These are phyloP conservation scores for Rhodeus uyekii DNA, from an alignment of 2,797 vertebrate species.

Conservation along the genomic window DNA sequence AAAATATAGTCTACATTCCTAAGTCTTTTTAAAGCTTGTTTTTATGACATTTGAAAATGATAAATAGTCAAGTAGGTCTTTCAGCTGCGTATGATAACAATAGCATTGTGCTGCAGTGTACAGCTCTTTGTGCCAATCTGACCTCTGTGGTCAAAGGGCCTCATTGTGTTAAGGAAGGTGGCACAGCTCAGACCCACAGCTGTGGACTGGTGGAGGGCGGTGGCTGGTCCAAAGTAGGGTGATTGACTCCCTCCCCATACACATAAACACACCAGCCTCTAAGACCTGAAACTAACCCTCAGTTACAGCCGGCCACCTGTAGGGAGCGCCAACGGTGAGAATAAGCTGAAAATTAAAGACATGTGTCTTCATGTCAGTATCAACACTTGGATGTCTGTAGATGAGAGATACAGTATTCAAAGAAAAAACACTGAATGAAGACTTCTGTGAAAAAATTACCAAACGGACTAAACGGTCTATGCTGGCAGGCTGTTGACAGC, in stretches of 20 bases:
- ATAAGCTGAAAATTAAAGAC: conserved; percentile 27
- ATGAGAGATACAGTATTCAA: conserved; percentile 51
- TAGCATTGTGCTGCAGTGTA: conserved; percentile 46
- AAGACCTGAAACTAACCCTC: neutral
- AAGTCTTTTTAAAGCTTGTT: conserved; percentile 26
- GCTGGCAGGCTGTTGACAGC: conserved; percentile 42
- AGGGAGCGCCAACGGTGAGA: conserved; percentile 46
- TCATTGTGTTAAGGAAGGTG: conserved; percentile 72
- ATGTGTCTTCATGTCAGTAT: conserved; percentile 10
- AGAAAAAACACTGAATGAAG: conserved; percentile 67
- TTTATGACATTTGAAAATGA: conserved; percentile 11
- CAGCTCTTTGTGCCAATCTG: conserved; percentile 57
- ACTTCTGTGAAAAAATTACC: conserved; percentile 61
- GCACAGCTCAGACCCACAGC: conserved; percentile 74
- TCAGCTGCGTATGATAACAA: conserved; percentile 31
- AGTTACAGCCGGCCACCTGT: conserved; percentile 29
- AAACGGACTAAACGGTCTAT: conserved; percentile 17
- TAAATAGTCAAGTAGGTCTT: conserved; percentile 21
- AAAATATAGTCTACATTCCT: neutral
- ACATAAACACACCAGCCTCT: conserved; percentile 12
- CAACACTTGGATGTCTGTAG: conserved; percentile 26
- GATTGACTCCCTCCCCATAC: conserved; percentile 26
- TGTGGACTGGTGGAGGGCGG: conserved; percentile 67
- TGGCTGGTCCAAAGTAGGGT: conserved; percentile 60
- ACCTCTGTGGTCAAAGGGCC: conserved; percentile 53